These are phyloP conservation scores for Carlito syrichta DNA, from an alignment of 2,113 vertebrate genomes.

Conservation along the genomic window DNA sequence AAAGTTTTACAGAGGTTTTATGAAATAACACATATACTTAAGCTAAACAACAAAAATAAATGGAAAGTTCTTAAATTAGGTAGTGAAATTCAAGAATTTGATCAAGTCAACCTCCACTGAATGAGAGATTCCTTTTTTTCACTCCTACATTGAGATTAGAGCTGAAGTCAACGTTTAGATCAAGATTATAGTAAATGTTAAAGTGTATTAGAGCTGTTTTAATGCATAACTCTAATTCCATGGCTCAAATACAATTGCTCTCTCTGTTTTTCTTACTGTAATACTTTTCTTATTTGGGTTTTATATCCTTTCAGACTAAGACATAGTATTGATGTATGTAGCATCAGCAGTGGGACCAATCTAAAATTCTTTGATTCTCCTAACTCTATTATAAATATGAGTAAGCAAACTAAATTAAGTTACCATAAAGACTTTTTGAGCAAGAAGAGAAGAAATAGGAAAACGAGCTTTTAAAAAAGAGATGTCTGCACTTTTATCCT, in stretches of 20 bases:
- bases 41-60: background rate
- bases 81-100: background rate
- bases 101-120: background rate
- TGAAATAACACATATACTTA: background rate
- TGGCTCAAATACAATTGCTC: background rate
- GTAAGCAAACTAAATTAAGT: background rate
- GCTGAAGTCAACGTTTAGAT: background rate
- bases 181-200: background rate
- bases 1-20: background rate
- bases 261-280: background rate
- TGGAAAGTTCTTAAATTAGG: background rate
- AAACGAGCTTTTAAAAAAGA: slow-evolving; percentile 17
- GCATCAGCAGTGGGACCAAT: background rate
- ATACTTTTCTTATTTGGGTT: background rate
- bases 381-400: background rate
- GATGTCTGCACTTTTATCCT: background rate
- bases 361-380: background rate
- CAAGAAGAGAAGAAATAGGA: background rate
- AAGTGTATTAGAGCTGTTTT: background rate
- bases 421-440: background rate
- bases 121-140: background rate
- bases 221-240: background rate
- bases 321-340: background rate
- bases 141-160: background rate
- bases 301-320: background rate